phyloP scores from a whole-genome alignment of 1,140 invertebrate genomes.

The Leptestheria dahalacensis region DNA sequence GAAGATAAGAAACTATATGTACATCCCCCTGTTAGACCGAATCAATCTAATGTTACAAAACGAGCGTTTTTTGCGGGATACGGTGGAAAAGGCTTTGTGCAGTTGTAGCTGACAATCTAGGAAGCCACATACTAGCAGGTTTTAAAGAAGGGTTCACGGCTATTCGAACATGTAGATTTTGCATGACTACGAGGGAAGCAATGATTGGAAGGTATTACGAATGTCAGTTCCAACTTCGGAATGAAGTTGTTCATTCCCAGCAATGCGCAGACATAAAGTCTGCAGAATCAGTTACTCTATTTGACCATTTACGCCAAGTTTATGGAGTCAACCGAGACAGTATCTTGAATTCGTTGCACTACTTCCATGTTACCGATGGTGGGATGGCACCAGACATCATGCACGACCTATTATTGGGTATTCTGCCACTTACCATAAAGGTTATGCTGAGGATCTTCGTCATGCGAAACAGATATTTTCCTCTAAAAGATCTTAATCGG shows the following conservation, averaged over 20 bases:
- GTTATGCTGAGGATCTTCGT: constrained; percentile 2
- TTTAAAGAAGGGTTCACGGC: neutral
- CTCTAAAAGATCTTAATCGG: constrained; percentile 9
- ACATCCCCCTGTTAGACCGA: no score
- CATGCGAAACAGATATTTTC: constrained; percentile 4
- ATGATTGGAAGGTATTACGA: neutral
- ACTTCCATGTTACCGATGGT: constrained; percentile 2
- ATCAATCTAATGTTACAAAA: no score
- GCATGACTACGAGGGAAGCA: neutral
- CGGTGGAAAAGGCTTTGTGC: no score
- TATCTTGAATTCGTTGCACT: constrained; percentile 13
- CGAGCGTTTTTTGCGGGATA: no score
- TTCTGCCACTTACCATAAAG: constrained; percentile 9
- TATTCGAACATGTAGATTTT: neutral
- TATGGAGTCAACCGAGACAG: neutral
- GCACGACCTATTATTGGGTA: constrained; percentile 12
- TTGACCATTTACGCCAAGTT: neutral
- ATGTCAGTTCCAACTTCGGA: neutral
- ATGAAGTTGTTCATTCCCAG: neutral
- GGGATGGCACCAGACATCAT: constrained; percentile 10
- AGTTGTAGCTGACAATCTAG: neutral
- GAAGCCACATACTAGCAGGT: neutral
- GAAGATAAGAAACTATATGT: no score
- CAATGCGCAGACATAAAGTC: neutral
- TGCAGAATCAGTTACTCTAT: neutral